phyloP scores from a whole-genome alignment of 2,888 invertebrate species.

The Nomada fucata region DNA sequence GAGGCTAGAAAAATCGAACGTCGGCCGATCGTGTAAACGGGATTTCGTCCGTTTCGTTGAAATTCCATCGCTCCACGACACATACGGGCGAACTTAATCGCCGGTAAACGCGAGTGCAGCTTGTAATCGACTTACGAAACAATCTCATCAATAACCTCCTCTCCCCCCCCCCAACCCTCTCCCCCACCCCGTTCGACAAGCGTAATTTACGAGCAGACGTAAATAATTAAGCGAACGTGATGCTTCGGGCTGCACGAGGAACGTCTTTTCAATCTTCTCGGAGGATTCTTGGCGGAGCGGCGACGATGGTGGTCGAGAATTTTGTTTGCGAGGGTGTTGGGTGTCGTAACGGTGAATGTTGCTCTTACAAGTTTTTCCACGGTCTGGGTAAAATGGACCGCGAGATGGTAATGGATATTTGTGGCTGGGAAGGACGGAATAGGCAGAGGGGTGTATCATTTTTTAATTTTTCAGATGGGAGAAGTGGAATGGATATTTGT shows the following conservation, averaged over 20 bases:
- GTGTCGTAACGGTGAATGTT: background rate
- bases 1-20: conserved; percentile 11
- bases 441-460: too few relatives aligned
- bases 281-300: background rate
- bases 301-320: conserved; percentile 11
- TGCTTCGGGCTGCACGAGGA: conserved; percentile 23
- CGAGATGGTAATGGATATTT: background rate
- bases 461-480: too few relatives aligned
- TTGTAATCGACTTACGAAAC: conserved; percentile 60
- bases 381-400: background rate
- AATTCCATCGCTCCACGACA: conserved; percentile 34
- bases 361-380: background rate
- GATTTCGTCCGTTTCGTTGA: conserved; percentile 20
- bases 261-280: conserved; percentile 26
- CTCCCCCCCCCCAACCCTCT: background rate
- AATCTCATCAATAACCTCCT: conserved; percentile 58
- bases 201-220: conserved; percentile 62
- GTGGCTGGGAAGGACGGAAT: too few relatives aligned
- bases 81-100: conserved; percentile 41
- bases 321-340: too few relatives aligned
- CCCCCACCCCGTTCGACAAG: conserved; percentile 46
- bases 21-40: background rate
- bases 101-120: conserved; percentile 50
- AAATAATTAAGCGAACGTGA: conserved; percentile 62
- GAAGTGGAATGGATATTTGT: too few relatives aligned